Evolutionary conservation across 1,140 invertebrate genomes (phyloP).

Genomic region (Microplitis mediator): DNA sequence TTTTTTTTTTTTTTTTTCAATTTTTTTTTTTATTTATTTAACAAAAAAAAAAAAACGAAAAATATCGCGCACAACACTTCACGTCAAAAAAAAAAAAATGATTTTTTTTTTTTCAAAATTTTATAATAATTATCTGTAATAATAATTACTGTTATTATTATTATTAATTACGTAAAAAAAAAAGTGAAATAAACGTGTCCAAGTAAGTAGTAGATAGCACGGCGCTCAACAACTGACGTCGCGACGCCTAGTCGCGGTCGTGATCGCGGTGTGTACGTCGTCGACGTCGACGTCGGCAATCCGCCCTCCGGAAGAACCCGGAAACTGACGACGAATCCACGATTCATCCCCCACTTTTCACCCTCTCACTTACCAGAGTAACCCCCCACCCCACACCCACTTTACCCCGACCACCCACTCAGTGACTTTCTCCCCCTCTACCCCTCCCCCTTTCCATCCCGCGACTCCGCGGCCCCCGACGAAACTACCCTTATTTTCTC

Average conservation of each 20-base stretch:
- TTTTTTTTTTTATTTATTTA: too few relatives aligned
- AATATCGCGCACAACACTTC: too few relatives aligned
- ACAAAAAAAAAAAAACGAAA: too few relatives aligned
- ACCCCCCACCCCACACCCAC: too few relatives aligned
- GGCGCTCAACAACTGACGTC: conserved; percentile 57
- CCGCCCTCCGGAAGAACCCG: conserved; percentile 51
- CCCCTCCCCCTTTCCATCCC: too few relatives aligned
- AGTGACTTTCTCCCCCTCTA: too few relatives aligned
- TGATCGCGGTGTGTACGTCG: conserved; percentile 42
- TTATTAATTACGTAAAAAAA: neutral
- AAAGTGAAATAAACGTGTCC: conserved; percentile 38
- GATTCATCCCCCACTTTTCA: conserved; percentile 33
- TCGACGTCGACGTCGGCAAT: conserved; percentile 29
- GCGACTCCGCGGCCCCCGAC: neutral
- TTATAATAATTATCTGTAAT: too few relatives aligned
- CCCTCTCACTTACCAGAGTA: neutral
- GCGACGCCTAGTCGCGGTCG: conserved; percentile 56
- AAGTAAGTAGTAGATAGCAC: conserved; percentile 56
- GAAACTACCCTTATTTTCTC: conserved; percentile 51
- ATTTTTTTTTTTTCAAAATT: too few relatives aligned
- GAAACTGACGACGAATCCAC: conserved; percentile 50
- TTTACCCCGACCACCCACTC: too few relatives aligned
- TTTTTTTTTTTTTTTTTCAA: too few relatives aligned
- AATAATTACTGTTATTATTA: neutral
- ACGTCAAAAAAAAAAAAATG: too few relatives aligned